Base-by-base conservation (phyloP, 1,140 invertebrate species). In the Drosophila pachea region DNA sequence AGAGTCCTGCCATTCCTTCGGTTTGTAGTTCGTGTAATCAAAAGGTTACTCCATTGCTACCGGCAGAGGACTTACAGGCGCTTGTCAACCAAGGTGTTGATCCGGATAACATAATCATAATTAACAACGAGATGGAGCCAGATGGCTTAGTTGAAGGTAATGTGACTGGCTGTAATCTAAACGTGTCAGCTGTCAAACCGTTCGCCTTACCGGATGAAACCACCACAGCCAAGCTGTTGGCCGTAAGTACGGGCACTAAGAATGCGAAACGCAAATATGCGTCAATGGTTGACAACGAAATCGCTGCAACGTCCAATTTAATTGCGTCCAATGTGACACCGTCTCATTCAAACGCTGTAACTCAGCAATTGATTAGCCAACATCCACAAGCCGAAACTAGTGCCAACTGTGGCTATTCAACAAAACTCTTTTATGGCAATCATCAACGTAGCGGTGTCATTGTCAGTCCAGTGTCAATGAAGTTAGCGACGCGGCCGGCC, bases 1-100 rank as follows among this genome's bases (percentile, higher is more conserved):
- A 95, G 72, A 95, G 95, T 36, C 95, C 95, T 5, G 94, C 95
- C 54, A 93, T 92, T 84, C 90, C 91, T 8, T 69, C 76, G 3
- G 90, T 91, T 6, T 93, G 92, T 72, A 91, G 90, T 22, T 90
- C 90, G 33, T 93, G 92, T 68, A 92, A 92, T 43, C 91, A 91
- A 35, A 91, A 91, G 31, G 90, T 92, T 62, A 82, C 91, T 14
- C 90, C 92, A 8, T n/a, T 83, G n/a, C 64, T 90, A 50, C 90
- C 91, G 2, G 88, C 91, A 0, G 92, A 93, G 49, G 92, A 93
- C 86, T 77, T 93, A 9, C 91, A 93, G 73, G 91, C 91, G 14
- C 75, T 93, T 5, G 89, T 92, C 6, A 93, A 93, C 90, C 92
- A 93, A 76, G 92, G 92, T 52, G 91, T 92, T 14, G 74, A 92